Conservation (phyloP, 2,797 vertebrate genomes). For the Mycteria americana region DNA sequence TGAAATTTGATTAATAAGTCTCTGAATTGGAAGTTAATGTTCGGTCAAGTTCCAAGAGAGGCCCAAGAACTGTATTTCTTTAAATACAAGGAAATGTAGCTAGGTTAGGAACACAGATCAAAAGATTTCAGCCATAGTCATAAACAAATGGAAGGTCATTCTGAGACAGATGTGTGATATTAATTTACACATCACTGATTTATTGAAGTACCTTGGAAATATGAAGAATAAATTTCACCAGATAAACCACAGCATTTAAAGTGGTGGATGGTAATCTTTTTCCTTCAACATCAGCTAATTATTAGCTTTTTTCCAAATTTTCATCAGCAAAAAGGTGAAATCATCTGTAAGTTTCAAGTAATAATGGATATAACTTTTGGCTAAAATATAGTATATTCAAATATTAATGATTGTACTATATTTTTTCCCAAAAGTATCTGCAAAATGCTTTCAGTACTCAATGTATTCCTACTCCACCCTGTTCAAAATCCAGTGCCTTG, state of each 20-base stretch:
- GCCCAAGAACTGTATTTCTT: neutral
- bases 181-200: neutral
- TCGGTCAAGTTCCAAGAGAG: neutral
- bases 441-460: neutral
- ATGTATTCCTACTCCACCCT: neutral
- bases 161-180: neutral
- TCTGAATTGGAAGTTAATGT: neutral
- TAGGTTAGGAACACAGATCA: neutral
- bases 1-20: neutral
- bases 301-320: neutral
- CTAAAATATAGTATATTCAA: neutral
- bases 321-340: neutral
- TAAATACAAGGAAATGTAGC: neutral
- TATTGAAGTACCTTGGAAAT: neutral
- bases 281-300: neutral
- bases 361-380: neutral
- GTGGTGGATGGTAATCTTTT: neutral
- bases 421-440: neutral
- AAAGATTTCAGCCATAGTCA: neutral
- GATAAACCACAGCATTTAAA: neutral
- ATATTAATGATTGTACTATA: neutral
- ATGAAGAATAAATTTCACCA: neutral
- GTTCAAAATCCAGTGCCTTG: neutral
- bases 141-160: neutral
- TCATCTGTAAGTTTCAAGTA: neutral